Evolutionary conservation across 2,797 vertebrate species (phyloP).

Genomic region (Leuciscus waleckii): DNA sequence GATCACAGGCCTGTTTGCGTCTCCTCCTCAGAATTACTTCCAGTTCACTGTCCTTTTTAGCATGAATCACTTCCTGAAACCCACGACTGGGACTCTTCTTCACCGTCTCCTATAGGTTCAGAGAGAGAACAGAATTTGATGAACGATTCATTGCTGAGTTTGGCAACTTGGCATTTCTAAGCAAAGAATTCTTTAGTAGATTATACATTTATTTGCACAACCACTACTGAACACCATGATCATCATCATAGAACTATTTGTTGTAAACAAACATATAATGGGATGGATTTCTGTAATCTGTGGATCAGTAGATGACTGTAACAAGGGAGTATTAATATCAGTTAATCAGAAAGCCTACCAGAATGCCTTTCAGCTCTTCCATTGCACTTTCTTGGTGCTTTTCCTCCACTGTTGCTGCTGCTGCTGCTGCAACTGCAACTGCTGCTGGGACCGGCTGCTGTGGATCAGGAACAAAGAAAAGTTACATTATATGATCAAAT

Average conservation of each 20-base stretch:
- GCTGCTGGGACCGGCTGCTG: slow-evolving; percentile 65
- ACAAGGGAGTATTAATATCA: background rate
- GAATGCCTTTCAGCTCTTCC: slow-evolving; percentile 85
- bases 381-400: slow-evolving; percentile 82
- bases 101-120: slow-evolving; percentile 76
- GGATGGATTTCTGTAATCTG: background rate
- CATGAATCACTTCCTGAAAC: slow-evolving; percentile 73
- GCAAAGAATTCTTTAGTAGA: background rate
- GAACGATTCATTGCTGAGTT: background rate
- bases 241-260: background rate
- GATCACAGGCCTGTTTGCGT: slow-evolving; percentile 81
- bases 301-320: background rate
- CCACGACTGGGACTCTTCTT: slow-evolving; percentile 83
- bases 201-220: background rate
- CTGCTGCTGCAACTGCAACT: background rate
- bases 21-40: slow-evolving; percentile 82
- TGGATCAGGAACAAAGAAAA: background rate
- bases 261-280: background rate
- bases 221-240: background rate
- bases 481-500: background rate
- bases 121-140: background rate
- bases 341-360: slow-evolving; percentile 70
- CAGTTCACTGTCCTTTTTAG: slow-evolving; percentile 83
- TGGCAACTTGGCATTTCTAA: background rate
- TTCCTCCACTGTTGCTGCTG: slow-evolving; percentile 67